phyloP scores from a whole-genome alignment of 1,140 invertebrate genomes.

The Gryllus bimaculatus region DNA sequence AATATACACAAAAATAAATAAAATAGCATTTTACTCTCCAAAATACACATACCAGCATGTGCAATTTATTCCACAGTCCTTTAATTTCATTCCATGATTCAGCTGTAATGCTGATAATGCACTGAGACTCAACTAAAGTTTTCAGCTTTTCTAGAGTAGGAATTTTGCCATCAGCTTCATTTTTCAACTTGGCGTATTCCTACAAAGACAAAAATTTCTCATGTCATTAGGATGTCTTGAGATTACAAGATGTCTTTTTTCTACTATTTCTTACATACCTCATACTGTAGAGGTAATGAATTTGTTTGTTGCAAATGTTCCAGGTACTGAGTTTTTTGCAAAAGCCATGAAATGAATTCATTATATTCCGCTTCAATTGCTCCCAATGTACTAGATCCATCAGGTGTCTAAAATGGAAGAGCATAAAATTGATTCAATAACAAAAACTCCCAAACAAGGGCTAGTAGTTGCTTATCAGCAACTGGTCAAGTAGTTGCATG shows the following conservation, averaged over 20 bases:
- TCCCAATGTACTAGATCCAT: conserved; percentile 53
- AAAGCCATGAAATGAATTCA: conserved; percentile 68
- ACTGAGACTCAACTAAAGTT: conserved; percentile 63
- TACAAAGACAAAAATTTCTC: conserved; percentile 31
- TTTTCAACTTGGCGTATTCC: conserved; percentile 60
- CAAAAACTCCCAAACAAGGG: no score
- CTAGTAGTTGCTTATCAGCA: no score
- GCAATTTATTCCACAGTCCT: conserved; percentile 63
- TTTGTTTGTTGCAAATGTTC: conserved; percentile 56
- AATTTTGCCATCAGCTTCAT: conserved; percentile 58
- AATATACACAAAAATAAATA: not conserved
- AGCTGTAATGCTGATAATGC: conserved; percentile 63
- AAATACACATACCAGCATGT: conserved; percentile 40
- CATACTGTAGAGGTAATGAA: conserved; percentile 47
- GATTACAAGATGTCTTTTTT: not conserved
- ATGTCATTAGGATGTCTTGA: not conserved
- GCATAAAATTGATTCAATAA: no score
- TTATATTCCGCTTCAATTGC: conserved; percentile 72
- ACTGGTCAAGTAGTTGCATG: no score
- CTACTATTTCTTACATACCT: conserved; percentile 30
- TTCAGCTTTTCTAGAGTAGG: conserved; percentile 60
- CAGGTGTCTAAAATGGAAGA: conserved; percentile 13
- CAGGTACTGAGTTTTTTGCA: conserved; percentile 58
- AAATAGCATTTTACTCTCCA: conserved; percentile 8
- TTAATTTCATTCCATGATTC: conserved; percentile 72